Evolutionary conservation across 2,888 invertebrate species (phyloP), one percentile per base, ranked within the genome.

Genomic region (Spatulosminthurus flaviceps): DNA sequence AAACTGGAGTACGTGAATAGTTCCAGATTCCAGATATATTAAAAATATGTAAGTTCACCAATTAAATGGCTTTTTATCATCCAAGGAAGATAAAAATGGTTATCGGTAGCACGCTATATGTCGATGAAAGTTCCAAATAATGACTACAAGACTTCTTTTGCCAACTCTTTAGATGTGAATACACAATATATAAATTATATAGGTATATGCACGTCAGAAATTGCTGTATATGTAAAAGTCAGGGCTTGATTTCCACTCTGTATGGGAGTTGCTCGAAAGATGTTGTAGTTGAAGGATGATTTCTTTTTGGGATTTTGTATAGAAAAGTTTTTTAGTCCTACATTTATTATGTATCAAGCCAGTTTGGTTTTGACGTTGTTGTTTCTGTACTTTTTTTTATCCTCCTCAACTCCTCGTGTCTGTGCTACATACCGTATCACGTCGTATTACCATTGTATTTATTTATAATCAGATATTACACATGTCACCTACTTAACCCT

Each of bases 391-490:
- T 19, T 51, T 11, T 51, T 51, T 51, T 51, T 51, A 11, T n/a
- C 51, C 16, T 19, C n/a, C n/a, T n/a, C n/a, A n/a, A 2, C 5
- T 51, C 51, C 51, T 51, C 51, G 51, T 51, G 51, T 41, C 41
- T 41, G 41, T n/a, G n/a, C n/a, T n/a, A n/a, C 41, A 41, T 13
- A 51, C 19, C 7, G n/a, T 51, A 51, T 51, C 51, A 51, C 51
- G 51, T 51, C 51, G 9, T 34, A 51, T 51, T 5, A n/a, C n/a
- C n/a, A 51, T 11, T 51, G 51, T 51, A 51, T 51, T 51, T 51
- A 51, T 51, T 51, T 51, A 19, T 51, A 51, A 51, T 51, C 51
- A 51, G 51, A 51, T 51, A 51, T 51, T 51, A 34, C 51, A 51
- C 51, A 51, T 51, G 51, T 51, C 51, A 51, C 51, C 51, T 51